Evolutionary conservation across 2,113 vertebrate genomes (phyloP).

Genomic region (Cryptotis parvus): DNA sequence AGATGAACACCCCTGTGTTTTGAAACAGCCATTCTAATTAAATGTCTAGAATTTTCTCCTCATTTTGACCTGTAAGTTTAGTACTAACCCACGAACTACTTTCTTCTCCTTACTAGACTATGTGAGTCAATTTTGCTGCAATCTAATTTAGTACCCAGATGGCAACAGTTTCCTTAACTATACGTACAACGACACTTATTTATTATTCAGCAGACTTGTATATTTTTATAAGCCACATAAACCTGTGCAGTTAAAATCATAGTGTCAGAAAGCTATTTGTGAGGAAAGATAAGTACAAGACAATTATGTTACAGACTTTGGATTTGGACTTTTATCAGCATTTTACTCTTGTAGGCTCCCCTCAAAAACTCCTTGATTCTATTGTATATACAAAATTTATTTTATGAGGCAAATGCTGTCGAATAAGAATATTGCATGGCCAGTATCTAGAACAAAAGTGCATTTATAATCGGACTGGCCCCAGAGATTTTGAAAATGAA

Average conservation of each 20-base stretch:
- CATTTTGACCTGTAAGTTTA: not conserved
- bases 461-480: no score
- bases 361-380: not conserved
- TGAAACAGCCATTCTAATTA: not conserved
- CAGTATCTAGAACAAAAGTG: not conserved
- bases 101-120: not conserved
- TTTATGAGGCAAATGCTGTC: not conserved
- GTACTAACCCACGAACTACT: not conserved
- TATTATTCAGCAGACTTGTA: not conserved
- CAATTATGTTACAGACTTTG: not conserved
- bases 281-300: not conserved
- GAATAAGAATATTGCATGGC: not conserved
- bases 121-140: not conserved
- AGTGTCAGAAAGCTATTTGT: not conserved
- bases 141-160: constrained; percentile 4
- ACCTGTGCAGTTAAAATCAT: not conserved
- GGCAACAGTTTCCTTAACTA: not conserved
- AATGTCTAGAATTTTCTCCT: not conserved
- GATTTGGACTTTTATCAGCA: not conserved
- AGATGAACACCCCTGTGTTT: not conserved
- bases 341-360: not conserved
- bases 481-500: not conserved
- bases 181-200: not conserved
- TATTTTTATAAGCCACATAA: constrained; percentile 40
- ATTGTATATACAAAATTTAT: not conserved